A percentile compares a stretch with the other conserved stretches of the same genome.
Evolutionary conservation across 2,888 invertebrate genomes (phyloP).

Genomic region (Caenorhabditis sinica): DNA sequence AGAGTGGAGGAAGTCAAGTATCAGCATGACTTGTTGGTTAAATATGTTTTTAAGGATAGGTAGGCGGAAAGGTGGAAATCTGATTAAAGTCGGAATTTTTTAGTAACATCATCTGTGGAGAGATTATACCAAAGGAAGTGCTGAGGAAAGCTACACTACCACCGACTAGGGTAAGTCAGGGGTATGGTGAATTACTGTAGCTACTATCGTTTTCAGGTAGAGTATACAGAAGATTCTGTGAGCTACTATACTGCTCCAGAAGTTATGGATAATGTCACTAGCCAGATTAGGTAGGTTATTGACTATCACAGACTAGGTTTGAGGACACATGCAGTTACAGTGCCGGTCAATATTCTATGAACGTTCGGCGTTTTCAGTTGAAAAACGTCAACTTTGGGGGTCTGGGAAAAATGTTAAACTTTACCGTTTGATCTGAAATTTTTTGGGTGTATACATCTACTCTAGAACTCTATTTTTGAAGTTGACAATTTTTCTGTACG

Average conservation of each 20-base stretch:
- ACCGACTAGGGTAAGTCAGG: slow-evolving; percentile 39
- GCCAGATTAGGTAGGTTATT: slow-evolving; percentile 16
- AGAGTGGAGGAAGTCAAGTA: slow-evolving; percentile 49
- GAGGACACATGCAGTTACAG: too few relatives aligned
- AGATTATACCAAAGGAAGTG: slow-evolving; percentile 29
- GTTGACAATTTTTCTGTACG: too few relatives aligned
- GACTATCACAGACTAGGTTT: too few relatives aligned
- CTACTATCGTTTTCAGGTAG: slow-evolving; percentile 10
- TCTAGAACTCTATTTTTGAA: too few relatives aligned
- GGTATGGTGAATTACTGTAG: too few relatives aligned
- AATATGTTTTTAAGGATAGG: slow-evolving; percentile 33
- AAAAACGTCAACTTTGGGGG: too few relatives aligned
- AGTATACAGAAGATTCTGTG: slow-evolving; percentile 47
- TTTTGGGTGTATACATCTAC: too few relatives aligned
- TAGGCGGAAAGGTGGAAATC: background rate
- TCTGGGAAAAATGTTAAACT: too few relatives aligned
- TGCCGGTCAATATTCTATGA: too few relatives aligned
- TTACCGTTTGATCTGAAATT: too few relatives aligned
- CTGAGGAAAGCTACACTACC: slow-evolving; percentile 8
- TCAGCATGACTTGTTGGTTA: slow-evolving; percentile 48
- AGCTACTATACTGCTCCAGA: slow-evolving; percentile 51
- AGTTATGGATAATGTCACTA: slow-evolving; percentile 20
- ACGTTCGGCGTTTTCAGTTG: too few relatives aligned
- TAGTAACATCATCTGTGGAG: slow-evolving; percentile 32
- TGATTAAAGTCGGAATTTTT: background rate